These are phyloP conservation scores for Bufo bufo DNA, from an alignment of 2,113 vertebrate species.

Conservation along the genomic window DNA sequence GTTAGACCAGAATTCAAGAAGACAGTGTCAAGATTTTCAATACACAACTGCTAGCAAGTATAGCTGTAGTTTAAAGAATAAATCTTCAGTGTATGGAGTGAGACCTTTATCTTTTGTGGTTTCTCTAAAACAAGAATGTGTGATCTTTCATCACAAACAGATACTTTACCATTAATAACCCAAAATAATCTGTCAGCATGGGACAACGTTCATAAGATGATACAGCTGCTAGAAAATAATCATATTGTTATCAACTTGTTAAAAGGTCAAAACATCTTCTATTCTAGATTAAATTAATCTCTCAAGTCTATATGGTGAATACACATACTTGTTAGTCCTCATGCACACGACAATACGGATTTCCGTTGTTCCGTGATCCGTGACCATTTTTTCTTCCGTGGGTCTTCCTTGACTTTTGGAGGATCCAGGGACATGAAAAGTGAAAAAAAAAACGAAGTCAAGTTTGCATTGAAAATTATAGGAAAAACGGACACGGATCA, in stretches of 20 bases:
- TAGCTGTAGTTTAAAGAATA: constrained; percentile 3
- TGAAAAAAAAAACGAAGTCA: no score
- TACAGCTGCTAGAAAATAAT: constrained; percentile 9
- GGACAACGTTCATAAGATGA: constrained; percentile 7
- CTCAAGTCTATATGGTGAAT: background rate
- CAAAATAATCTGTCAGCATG: background rate
- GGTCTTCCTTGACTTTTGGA: no score
- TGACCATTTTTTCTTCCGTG: no score
- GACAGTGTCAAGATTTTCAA: constrained; percentile 6
- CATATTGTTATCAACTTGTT: constrained; percentile 13
- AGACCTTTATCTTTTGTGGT: background rate
- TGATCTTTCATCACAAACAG: background rate
- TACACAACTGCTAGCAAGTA: background rate
- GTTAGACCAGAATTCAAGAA: constrained; percentile 23
- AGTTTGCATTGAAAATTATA: no score
- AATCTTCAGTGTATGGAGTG: background rate
- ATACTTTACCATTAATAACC: constrained; percentile 13
- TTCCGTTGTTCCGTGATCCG: no score
- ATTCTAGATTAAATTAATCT: constrained; percentile 6
- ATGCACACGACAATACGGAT: no score
- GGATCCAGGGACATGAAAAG: no score
- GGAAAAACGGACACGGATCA: no score
- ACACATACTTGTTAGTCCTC: background rate
- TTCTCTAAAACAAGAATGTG: constrained; percentile 10
- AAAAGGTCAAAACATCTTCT: background rate